Percentiles rank a stretch among this genome's conserved stretches.
These are phyloP conservation scores for Tachina fera DNA, from an alignment of 2,888 invertebrate genomes.

Conservation along the genomic window DNA sequence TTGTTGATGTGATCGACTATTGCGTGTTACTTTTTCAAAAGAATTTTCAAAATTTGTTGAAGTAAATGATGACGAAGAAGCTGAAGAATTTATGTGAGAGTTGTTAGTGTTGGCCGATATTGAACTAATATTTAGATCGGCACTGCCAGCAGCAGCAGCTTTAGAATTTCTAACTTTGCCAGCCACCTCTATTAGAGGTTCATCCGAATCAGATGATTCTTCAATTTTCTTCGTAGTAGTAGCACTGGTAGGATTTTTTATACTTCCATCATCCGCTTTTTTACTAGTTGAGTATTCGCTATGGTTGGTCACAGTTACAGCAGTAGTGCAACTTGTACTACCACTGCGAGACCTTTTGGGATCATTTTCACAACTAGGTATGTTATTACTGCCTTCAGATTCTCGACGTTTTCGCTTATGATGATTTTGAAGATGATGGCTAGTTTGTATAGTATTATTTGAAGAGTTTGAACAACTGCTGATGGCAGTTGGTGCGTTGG, in stretches of 20 bases:
- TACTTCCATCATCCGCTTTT: conserved; percentile 78
- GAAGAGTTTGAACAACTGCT: conserved; percentile 32
- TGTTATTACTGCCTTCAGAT: conserved; percentile 86
- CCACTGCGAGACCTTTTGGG: conserved; percentile 68
- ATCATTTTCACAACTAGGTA: conserved; percentile 70
- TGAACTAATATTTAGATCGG: conserved; percentile 44
- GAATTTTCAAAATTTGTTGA: conserved; percentile 56
- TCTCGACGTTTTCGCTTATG: conserved; percentile 90
- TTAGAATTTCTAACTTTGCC: conserved; percentile 86
- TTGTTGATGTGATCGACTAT: conserved; percentile 69
- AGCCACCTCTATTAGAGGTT: conserved; percentile 88
- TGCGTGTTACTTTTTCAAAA: conserved; percentile 68
- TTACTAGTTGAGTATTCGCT: conserved; percentile 40
- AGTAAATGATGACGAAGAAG: conserved; percentile 32
- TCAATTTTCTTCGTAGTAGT: conserved; percentile 79
- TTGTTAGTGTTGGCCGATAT: conserved; percentile 11
- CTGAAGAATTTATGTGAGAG: conserved; percentile 19
- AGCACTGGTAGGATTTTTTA: conserved; percentile 70
- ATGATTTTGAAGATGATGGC: conserved; percentile 54
- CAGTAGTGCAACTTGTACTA: conserved; percentile 77
- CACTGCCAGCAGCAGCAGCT: conserved; percentile 70
- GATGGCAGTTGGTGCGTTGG: conserved; percentile 12
- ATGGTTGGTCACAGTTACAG: conserved; percentile 23
- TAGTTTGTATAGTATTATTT: conserved; percentile 37
- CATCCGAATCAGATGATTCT: conserved; percentile 91